phyloP scores from a whole-genome alignment of 2,797 vertebrate species.

The Arctocebus calabarensis region DNA sequence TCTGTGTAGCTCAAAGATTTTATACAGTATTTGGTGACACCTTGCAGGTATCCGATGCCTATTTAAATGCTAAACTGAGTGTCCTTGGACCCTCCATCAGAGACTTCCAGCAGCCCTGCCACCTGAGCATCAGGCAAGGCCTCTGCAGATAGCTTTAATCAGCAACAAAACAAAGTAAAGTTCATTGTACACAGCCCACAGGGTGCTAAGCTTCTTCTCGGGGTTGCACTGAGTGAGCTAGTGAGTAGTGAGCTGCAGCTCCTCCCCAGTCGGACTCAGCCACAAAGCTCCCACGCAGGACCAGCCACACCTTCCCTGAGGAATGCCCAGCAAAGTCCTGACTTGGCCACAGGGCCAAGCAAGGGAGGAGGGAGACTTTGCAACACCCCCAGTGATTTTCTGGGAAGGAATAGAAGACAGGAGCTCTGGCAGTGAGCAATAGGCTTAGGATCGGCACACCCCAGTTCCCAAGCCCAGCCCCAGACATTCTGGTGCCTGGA shows the following conservation, averaged over 20 bases:
- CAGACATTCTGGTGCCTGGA: conserved; percentile 73
- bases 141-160: background rate
- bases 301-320: background rate
- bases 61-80: accelerated
- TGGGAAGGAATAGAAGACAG: background rate
- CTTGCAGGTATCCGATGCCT: background rate
- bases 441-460: background rate
- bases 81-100: background rate
- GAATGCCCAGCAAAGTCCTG: background rate
- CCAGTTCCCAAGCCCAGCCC: background rate
- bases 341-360: accelerated
- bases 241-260: accelerated
- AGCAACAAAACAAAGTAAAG: no score
- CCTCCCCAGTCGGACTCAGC: no score
- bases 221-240: accelerated
- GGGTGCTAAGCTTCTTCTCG: background rate
- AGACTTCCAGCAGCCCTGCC: background rate
- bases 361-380: background rate
- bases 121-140: no score
- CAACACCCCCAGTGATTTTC: background rate
- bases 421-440: background rate
- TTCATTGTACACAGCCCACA: accelerated
- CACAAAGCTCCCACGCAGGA: background rate
- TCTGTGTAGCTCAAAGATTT: background rate
- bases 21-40: background rate